These are phyloP conservation scores for Elephas maximus DNA, from an alignment of 2,113 vertebrate species.

Conservation along the genomic window DNA sequence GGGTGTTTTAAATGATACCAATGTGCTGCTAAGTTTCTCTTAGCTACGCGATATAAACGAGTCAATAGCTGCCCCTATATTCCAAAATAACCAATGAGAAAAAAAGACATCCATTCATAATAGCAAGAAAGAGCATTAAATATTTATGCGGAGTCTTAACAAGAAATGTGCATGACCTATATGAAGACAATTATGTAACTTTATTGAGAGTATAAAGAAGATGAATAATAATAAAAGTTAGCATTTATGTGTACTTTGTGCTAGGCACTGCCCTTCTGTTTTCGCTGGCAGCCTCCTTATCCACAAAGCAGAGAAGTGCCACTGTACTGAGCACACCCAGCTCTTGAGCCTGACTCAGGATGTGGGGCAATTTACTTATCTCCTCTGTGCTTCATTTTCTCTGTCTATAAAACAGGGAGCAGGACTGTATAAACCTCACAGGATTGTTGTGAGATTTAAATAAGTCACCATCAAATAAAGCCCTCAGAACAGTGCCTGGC, in stretches of 20 bases:
- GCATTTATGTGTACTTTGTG: neutral
- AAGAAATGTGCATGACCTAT: neutral
- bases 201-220: neutral
- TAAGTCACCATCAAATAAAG: neutral
- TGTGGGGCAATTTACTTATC: neutral
- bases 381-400: neutral
- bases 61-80: neutral
- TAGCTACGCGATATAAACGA: neutral
- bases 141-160: conserved; percentile 26
- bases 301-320: neutral
- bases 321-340: neutral
- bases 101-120: neutral
- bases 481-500: neutral
- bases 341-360: neutral
- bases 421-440: neutral
- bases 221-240: neutral
- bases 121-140: conserved; percentile 5
- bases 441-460: conserved; percentile 4
- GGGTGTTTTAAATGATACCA: neutral
- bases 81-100: conserved; percentile 39
- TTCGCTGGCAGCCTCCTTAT: neutral
- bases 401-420: neutral
- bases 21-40: neutral
- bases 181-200: neutral
- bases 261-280: neutral